Evolutionary conservation across 2,797 vertebrate genomes (phyloP), one percentile per base, ranked within the genome.

Genomic region (Saxicola maurus): DNA sequence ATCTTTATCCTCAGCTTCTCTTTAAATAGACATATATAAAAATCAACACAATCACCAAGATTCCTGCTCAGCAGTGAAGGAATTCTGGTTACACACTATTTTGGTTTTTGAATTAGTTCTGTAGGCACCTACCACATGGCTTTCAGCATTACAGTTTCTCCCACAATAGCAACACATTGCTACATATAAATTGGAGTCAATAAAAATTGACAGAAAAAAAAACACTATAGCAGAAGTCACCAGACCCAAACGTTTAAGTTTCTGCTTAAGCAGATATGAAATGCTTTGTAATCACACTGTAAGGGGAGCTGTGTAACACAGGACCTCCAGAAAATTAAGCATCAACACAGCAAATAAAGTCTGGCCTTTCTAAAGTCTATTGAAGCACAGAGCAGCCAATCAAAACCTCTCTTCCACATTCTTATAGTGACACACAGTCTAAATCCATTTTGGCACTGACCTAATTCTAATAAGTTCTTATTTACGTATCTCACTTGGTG

Each of bases 1-100:
- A 83, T 55, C 42, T 55, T 79, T 78, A 81, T 73, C 53, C 18
- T 81, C 46, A 18, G 64, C 43, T 95, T 92, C 80, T 67, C 20
- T 91, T 94, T 92, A 93, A 93, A 93, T 18, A 72, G 35, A 79
- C 20, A 67, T 17, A 72, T 46, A 33, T 31, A 80, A 90, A 89
- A 96, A 96, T 49, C 61, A 90, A 73, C 27, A 68, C 31, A 78
- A 64, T 23, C 59, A 86, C 81, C 55, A 59, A 91, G 90, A 95
- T 68, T 84, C 59, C 81, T 92, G 59, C 87, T 92, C 62, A 75
- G 65, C 89, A 96, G 95, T 97, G 92, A 96, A 97, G 97, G 96
- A 97, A 97, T 97, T 95, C 94, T 35, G 23, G 42, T 61, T 75
- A 76, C 57, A 74, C 37, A 21, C 38, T 66, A 43, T 92, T 92